These are phyloP conservation scores for Chroicocephalus ridibundus DNA, from an alignment of 2,113 vertebrate genomes.

Conservation along the genomic window DNA sequence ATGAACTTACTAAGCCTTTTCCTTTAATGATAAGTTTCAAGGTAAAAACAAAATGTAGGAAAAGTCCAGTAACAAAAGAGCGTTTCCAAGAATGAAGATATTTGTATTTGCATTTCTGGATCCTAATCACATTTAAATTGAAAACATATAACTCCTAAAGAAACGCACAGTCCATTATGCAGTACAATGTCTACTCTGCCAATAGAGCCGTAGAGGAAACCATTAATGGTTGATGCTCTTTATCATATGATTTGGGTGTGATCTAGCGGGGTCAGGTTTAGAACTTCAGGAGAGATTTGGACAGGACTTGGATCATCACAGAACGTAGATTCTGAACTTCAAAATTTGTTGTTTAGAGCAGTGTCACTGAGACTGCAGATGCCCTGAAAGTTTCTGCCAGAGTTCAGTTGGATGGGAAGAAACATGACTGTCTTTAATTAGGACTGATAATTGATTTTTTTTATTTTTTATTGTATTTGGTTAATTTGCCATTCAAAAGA, in stretches of 20 bases:
- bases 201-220: neutral
- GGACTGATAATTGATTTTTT: neutral
- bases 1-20: conserved; percentile 77
- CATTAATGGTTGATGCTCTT: neutral
- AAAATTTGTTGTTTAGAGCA: neutral
- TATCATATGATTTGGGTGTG: neutral
- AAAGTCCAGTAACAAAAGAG: neutral
- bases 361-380: neutral
- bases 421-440: neutral
- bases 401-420: neutral
- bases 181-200: neutral
- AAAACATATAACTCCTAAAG: neutral
- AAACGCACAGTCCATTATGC: neutral
- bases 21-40: conserved; percentile 70
- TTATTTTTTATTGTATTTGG: neutral
- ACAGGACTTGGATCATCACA: neutral
- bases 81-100: neutral
- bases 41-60: conserved; percentile 47
- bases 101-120: neutral
- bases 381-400: neutral
- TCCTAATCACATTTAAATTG: neutral
- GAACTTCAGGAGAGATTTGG: neutral
- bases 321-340: neutral
- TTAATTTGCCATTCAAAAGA: neutral
- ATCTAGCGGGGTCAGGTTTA: neutral